A percentile compares a stretch with the other conserved stretches of the same genome.
Conservation (phyloP, 2,888 invertebrate genomes). For the Mantis religiosa region DNA sequence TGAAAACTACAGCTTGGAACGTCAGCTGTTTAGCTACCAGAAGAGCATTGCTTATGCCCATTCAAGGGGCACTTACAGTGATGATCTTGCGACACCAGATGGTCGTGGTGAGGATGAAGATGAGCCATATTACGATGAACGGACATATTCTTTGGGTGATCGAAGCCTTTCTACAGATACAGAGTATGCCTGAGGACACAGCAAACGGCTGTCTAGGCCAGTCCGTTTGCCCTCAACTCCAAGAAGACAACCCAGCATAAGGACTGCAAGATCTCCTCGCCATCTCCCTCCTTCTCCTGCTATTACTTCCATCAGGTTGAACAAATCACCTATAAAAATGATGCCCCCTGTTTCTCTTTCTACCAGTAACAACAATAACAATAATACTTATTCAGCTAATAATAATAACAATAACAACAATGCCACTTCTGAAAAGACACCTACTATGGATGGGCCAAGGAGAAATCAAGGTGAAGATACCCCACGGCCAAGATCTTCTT, state of each 20-base stretch:
- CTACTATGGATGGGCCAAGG: background rate
- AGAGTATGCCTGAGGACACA: slow-evolving; percentile 61
- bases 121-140: slow-evolving; percentile 36
- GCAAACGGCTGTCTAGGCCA: slow-evolving; percentile 8
- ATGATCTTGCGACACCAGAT: slow-evolving; percentile 43
- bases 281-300: slow-evolving; percentile 15
- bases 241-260: slow-evolving; percentile 14
- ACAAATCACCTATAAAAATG: slow-evolving; percentile 20
- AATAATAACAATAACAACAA: background rate
- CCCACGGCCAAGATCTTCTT: slow-evolving; percentile 32
- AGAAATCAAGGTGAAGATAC: slow-evolving; percentile 32
- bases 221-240: background rate
- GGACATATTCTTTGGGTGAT: slow-evolving; percentile 50
- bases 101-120: slow-evolving; percentile 40
- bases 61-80: slow-evolving; percentile 53
- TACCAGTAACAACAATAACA: background rate
- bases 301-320: slow-evolving; percentile 15
- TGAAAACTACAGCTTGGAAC: slow-evolving; percentile 78
- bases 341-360: slow-evolving; percentile 12
- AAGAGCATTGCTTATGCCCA: slow-evolving; percentile 71
- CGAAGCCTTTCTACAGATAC: slow-evolving; percentile 64
- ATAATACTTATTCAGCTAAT: background rate
- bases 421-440: background rate
- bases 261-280: slow-evolving; percentile 32
- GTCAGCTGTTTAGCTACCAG: slow-evolving; percentile 79